A percentile compares a stretch with the other conserved stretches of the same genome.
Conservation (phyloP, 2,113 vertebrate genomes). For the Hyla sarda region DNA sequence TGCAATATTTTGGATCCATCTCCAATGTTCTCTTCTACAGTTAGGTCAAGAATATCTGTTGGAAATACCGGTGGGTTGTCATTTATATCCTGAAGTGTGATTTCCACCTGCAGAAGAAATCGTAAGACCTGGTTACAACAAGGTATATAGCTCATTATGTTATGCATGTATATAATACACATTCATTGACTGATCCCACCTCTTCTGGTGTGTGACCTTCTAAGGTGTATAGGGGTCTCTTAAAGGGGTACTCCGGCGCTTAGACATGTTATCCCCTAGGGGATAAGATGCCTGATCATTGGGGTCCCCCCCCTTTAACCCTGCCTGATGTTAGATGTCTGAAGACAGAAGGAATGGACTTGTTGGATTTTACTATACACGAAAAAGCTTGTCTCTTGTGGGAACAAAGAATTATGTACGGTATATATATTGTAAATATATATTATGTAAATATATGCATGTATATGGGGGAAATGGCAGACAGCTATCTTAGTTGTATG, state of each 20-base stretch:
- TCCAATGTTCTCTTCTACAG: conserved; percentile 92
- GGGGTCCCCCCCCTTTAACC: too few species aligned
- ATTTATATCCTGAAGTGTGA: conserved; percentile 96
- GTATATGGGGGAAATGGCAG: too few species aligned
- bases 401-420: background rate
- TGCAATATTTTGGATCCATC: conserved; percentile 96
- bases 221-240: too few species aligned
- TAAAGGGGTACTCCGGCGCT: too few species aligned
- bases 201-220: too few species aligned
- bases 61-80: conserved; percentile 97
- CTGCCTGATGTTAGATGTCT: too few species aligned
- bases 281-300: too few species aligned
- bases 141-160: background rate
- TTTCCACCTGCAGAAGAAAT: conserved; percentile 86
- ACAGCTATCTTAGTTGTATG: too few species aligned
- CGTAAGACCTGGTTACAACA: conserved; percentile 15
- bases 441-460: background rate
- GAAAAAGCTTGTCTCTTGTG: background rate
- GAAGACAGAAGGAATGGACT: background rate
- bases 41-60: conserved; percentile 90
- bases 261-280: too few species aligned
- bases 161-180: background rate
- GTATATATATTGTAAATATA: too few species aligned
- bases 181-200: too few species aligned
- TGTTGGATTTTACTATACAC: background rate